Percentiles rank a stretch among this genome's conserved stretches.
Conservation (phyloP, 2,113 vertebrate genomes). For the Penelope pileata region DNA sequence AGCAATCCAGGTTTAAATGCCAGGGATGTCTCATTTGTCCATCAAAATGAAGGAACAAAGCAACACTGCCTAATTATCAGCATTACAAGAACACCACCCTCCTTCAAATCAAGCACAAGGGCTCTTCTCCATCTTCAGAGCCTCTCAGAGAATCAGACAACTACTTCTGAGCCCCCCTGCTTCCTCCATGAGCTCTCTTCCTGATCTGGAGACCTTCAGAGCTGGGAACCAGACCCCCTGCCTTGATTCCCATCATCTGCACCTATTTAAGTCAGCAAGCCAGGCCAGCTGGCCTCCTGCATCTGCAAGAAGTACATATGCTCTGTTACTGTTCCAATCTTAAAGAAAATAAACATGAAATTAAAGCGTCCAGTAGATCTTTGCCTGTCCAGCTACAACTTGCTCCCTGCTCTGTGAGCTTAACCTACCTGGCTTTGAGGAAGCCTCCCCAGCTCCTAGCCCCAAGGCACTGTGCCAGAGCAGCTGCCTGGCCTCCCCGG, state of each 20-base stretch:
- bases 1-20: not conserved
- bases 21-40: not conserved
- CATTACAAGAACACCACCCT: not conserved
- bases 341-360: not conserved
- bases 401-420: not conserved
- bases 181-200: not conserved
- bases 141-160: not conserved
- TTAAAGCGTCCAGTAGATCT: not conserved
- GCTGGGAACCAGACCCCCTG: constrained; percentile 43
- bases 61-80: not conserved
- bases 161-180: not conserved
- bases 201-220: constrained; percentile 9
- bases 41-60: constrained; percentile 1
- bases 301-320: not conserved
- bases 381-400: not conserved
- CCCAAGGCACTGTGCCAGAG: not conserved
- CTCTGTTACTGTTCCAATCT: not conserved
- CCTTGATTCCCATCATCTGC: constrained; percentile 45
- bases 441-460: not conserved
- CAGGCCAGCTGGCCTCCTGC: not conserved
- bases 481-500: not conserved
- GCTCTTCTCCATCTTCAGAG: not conserved
- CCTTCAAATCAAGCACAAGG: constrained; percentile 23
- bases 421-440: not conserved
- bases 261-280: not conserved